These are phyloP conservation scores for Drosophila rhopaloa DNA, from an alignment of 1,140 invertebrate genomes.

Conservation along the genomic window DNA sequence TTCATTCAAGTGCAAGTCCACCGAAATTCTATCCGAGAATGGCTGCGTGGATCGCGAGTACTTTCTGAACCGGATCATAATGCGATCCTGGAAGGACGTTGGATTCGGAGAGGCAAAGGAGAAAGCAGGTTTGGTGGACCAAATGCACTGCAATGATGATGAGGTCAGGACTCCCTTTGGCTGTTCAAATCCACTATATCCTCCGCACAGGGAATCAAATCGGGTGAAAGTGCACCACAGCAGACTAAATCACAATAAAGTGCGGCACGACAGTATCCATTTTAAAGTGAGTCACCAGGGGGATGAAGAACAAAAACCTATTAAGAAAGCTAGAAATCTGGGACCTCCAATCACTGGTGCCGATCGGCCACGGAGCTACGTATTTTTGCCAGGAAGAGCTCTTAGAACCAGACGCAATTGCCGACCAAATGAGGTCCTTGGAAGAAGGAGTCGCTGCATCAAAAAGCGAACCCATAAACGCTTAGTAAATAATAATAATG, in stretches of 20 bases:
- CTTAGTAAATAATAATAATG: slow-evolving; percentile 7
- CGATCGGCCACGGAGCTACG: slow-evolving; percentile 16
- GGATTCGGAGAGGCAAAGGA: slow-evolving; percentile 10
- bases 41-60: slow-evolving; percentile 34
- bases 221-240: slow-evolving; percentile 3
- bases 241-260: neutral
- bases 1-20: slow-evolving; percentile 3
- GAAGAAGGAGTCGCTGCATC: slow-evolving; percentile 35
- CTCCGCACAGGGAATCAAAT: neutral
- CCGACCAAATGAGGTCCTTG: slow-evolving; percentile 48
- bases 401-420: slow-evolving; percentile 9
- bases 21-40: slow-evolving; percentile 16
- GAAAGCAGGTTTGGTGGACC: neutral
- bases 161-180: slow-evolving; percentile 29
- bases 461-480: neutral
- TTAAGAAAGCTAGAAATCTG: neutral
- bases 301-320: neutral
- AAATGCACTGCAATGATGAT: neutral
- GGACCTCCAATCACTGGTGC: slow-evolving; percentile 1
- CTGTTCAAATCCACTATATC: slow-evolving; percentile 2
- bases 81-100: slow-evolving; percentile 20
- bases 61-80: slow-evolving; percentile 8
- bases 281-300: neutral
- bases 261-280: neutral
- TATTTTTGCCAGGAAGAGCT: slow-evolving; percentile 38